Evolutionary conservation across 2,888 invertebrate species (phyloP).

Genomic region (Erynnis tages): DNA sequence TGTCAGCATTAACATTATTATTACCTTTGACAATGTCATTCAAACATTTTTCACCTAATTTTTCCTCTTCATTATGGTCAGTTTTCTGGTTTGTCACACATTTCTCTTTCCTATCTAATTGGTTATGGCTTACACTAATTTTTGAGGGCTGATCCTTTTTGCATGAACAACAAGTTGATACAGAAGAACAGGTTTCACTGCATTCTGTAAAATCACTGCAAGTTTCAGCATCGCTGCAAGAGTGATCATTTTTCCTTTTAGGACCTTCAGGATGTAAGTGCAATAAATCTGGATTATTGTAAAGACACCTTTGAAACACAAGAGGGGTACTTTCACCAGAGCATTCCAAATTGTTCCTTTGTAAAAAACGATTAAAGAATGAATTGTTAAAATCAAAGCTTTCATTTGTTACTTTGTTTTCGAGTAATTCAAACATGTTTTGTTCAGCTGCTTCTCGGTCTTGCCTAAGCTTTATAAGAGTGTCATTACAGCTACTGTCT

Average conservation of each 20-base stretch:
- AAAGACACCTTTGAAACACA: slow-evolving; percentile 63
- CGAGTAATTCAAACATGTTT: slow-evolving; percentile 88
- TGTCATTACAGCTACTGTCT: slow-evolving; percentile 61
- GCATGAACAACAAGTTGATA: slow-evolving; percentile 68
- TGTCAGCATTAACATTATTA: slow-evolving; percentile 59
- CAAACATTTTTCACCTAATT: slow-evolving; percentile 45
- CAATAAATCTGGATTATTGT: slow-evolving; percentile 59
- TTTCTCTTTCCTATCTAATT: slow-evolving; percentile 30
- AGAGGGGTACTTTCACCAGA: slow-evolving; percentile 72
- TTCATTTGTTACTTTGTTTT: slow-evolving; percentile 86
- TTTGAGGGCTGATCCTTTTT: slow-evolving; percentile 51
- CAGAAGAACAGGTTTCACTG: slow-evolving; percentile 57
- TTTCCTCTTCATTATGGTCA: slow-evolving; percentile 12
- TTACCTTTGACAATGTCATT: slow-evolving; percentile 51
- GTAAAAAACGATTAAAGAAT: slow-evolving; percentile 79
- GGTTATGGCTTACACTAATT: slow-evolving; percentile 30
- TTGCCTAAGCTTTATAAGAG: slow-evolving; percentile 46
- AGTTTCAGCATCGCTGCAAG: slow-evolving; percentile 54
- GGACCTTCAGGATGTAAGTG: slow-evolving; percentile 56
- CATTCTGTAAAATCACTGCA: slow-evolving; percentile 63
- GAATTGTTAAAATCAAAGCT: slow-evolving; percentile 87
- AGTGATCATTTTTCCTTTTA: slow-evolving; percentile 40
- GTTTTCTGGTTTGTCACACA: slow-evolving; percentile 27
- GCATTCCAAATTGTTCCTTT: slow-evolving; percentile 55
- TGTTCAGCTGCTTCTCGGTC: slow-evolving; percentile 83